These are phyloP conservation scores for Lordiphosa stackelbergi DNA, from an alignment of 1,140 invertebrate species.

Conservation along the genomic window DNA sequence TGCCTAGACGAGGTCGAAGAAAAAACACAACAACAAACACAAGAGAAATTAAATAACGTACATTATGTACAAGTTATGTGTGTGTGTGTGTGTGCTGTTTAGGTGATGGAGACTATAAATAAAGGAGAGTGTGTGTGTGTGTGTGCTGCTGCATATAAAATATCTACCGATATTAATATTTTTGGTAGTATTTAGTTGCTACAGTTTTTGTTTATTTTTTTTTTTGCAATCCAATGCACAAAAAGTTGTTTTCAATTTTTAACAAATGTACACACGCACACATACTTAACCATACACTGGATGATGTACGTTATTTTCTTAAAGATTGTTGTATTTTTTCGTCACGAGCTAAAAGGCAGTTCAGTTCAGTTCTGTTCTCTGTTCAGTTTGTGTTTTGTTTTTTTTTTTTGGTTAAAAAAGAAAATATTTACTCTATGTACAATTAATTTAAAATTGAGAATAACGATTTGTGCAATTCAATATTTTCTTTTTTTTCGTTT, in stretches of 20 bases:
- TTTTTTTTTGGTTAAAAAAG: slow-evolving; percentile 47
- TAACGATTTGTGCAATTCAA: slow-evolving; percentile 77
- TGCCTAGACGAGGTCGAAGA: slow-evolving; percentile 62
- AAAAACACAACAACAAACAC: slow-evolving; percentile 61
- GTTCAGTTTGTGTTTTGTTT: slow-evolving; percentile 23
- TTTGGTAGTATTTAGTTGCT: slow-evolving; percentile 24
- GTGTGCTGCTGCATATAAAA: slow-evolving; percentile 46
- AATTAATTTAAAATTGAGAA: slow-evolving; percentile 76
- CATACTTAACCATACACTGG: slow-evolving; percentile 5
- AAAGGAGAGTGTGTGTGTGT: slow-evolving; percentile 11
- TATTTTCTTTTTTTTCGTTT: slow-evolving; percentile 65
- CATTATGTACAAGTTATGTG: slow-evolving; percentile 23
- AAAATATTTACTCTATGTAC: slow-evolving; percentile 76
- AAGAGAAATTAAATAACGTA: slow-evolving; percentile 43
- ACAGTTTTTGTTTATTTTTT: slow-evolving; percentile 19
- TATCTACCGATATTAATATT: slow-evolving; percentile 65
- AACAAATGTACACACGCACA: slow-evolving; percentile 72
- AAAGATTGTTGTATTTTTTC: slow-evolving; percentile 30
- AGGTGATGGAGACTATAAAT: not conserved
- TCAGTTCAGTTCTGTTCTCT: slow-evolving; percentile 5
- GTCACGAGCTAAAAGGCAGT: not conserved
- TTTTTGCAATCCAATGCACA: slow-evolving; percentile 68
- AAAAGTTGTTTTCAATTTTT: slow-evolving; percentile 77
- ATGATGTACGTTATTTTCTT: slow-evolving; percentile 44
- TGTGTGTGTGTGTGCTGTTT: slow-evolving; percentile 16